Conservation (phyloP, 1,140 invertebrate genomes). For the Spodoptera litura region DNA sequence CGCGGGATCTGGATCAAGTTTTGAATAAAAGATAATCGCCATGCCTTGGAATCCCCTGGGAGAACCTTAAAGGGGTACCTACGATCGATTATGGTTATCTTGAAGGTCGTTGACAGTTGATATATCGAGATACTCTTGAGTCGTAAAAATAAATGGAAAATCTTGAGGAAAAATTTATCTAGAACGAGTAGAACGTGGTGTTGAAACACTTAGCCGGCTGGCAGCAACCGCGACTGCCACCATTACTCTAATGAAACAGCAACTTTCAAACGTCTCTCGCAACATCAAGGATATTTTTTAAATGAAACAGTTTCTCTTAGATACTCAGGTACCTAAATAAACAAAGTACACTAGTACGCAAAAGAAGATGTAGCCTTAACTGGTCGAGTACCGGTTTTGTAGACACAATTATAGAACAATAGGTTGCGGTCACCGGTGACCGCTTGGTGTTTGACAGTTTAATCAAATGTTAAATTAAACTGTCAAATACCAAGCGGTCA, state of each 20-base stretch:
- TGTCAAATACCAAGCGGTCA: too few species aligned
- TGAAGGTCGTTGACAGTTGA: constrained; percentile 24
- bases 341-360: too few species aligned
- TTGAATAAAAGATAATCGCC: constrained; percentile 29
- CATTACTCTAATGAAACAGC: constrained; percentile 30
- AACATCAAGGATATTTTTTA: too few species aligned
- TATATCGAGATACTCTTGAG: not conserved
- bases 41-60: constrained; percentile 12
- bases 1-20: not conserved
- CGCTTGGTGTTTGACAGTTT: too few species aligned
- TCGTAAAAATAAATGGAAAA: constrained; percentile 15
- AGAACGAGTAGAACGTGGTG: constrained; percentile 11
- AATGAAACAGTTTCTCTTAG: too few species aligned
- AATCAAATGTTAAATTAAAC: too few species aligned
- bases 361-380: too few species aligned
- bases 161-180: constrained; percentile 1
- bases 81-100: constrained; percentile 5
- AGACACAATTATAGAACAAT: too few species aligned
- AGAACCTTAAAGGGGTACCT: not conserved
- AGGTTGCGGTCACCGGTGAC: too few species aligned
- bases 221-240: not conserved
- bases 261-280: constrained; percentile 8
- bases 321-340: too few species aligned
- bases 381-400: too few species aligned
- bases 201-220: not conserved